These are phyloP conservation scores for Odontomachus brunneus DNA, from an alignment of 1,140 invertebrate species.

Conservation along the genomic window DNA sequence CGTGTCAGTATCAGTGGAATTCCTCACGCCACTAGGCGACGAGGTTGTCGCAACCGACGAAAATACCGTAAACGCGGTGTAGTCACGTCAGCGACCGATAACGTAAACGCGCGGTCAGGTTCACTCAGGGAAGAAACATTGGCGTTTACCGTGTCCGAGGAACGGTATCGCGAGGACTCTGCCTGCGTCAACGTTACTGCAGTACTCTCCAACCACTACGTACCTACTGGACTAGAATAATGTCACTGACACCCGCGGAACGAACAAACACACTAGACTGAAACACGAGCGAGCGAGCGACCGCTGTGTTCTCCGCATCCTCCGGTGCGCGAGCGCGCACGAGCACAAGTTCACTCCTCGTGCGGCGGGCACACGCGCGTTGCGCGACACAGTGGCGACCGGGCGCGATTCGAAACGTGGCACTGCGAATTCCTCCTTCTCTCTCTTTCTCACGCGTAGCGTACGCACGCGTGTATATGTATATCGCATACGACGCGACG, in stretches of 20 bases:
- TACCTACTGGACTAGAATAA: slow-evolving; percentile 60
- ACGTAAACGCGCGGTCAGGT: slow-evolving; percentile 13
- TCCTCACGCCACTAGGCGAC: too few species aligned
- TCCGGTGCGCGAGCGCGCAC: slow-evolving; percentile 22
- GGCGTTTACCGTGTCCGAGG: slow-evolving; percentile 15
- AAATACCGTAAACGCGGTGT: slow-evolving; percentile 2
- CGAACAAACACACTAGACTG: slow-evolving; percentile 18
- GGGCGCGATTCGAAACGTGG: slow-evolving; percentile 64
- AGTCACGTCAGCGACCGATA: slow-evolving; percentile 19
- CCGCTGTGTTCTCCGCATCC: slow-evolving; percentile 12
- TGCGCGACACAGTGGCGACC: slow-evolving; percentile 49
- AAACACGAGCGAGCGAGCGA: slow-evolving; percentile 18
- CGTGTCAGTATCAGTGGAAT: slow-evolving; percentile 21
- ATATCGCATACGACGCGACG: neutral
- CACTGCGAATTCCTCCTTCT: slow-evolving; percentile 63
- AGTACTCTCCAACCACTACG: neutral
- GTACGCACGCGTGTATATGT: neutral
- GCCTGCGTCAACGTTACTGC: slow-evolving; percentile 8
- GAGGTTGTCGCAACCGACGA: neutral
- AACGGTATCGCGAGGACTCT: slow-evolving; percentile 27
- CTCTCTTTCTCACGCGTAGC: neutral
- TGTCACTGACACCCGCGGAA: slow-evolving; percentile 56
- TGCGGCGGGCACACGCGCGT: slow-evolving; percentile 45
- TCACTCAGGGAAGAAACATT: slow-evolving; percentile 15
- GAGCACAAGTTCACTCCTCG: slow-evolving; percentile 49